These are phyloP conservation scores for Neodontobutis hainanensis DNA, from an alignment of 2,113 vertebrate genomes.

Conservation along the genomic window DNA sequence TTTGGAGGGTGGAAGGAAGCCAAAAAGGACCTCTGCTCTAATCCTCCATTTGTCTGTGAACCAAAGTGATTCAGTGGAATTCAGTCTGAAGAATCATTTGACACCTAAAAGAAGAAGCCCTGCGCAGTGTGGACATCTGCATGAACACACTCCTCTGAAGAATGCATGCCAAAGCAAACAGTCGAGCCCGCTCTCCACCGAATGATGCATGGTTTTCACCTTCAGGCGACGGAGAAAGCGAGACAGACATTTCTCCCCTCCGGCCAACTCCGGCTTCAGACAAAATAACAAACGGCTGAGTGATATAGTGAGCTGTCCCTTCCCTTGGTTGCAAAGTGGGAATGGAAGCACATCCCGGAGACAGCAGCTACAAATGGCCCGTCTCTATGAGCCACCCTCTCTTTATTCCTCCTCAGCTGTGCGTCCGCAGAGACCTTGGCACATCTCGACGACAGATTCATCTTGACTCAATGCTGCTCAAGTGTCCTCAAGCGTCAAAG, in stretches of 20 bases:
- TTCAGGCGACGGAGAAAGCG: slow-evolving; percentile 54
- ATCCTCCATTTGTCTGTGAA: background rate
- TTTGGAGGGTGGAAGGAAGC: too few species aligned
- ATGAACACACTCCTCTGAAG: background rate
- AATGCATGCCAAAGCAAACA: slow-evolving; percentile 55
- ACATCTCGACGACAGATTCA: slow-evolving; percentile 66
- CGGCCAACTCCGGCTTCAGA: slow-evolving; percentile 56
- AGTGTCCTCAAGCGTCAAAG: slow-evolving; percentile 70
- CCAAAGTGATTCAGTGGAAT: background rate
- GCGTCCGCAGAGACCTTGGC: slow-evolving; percentile 58
- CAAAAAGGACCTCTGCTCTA: background rate
- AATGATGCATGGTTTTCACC: slow-evolving; percentile 64
- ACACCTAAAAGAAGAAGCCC: background rate
- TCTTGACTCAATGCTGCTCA: slow-evolving; percentile 68
- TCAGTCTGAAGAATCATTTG: background rate
- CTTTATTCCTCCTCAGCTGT: slow-evolving; percentile 29
- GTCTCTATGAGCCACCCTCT: slow-evolving; percentile 40
- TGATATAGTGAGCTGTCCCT: slow-evolving; percentile 72
- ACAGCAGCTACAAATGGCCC: slow-evolving; percentile 65
- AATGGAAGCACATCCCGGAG: slow-evolving; percentile 52
- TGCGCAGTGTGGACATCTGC: slow-evolving; percentile 1
- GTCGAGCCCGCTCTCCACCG: slow-evolving; percentile 7
- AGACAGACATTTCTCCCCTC: slow-evolving; percentile 57
- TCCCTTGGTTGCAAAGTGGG: slow-evolving; percentile 47
- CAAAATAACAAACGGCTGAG: slow-evolving; percentile 67